These are phyloP conservation scores for Megaceryle torquata DNA, from an alignment of 2,113 vertebrate genomes.

Conservation along the genomic window DNA sequence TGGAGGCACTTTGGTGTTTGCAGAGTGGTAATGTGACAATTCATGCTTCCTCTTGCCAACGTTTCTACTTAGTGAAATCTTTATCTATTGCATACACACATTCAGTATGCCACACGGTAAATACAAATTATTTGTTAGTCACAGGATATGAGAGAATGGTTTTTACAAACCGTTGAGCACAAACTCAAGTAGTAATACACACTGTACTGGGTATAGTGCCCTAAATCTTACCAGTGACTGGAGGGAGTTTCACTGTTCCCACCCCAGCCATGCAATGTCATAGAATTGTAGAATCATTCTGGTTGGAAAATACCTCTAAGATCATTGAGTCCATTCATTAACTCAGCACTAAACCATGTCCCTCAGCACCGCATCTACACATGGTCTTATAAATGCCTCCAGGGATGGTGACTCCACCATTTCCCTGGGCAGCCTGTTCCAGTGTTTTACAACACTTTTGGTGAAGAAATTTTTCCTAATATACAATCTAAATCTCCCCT, in stretches of 20 bases:
- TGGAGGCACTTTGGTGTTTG: background rate
- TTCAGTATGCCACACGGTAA: background rate
- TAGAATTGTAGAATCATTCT: background rate
- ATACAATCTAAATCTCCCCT: background rate
- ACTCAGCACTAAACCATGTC: background rate
- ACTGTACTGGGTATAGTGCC: too few relatives aligned
- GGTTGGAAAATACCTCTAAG: background rate
- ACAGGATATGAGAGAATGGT: background rate
- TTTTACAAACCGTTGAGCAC: background rate
- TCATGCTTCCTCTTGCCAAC: background rate
- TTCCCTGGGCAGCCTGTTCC: background rate
- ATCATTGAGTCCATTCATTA: background rate
- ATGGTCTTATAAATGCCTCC: background rate
- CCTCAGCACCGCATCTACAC: background rate
- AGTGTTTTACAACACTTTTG: background rate
- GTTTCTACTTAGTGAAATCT: background rate
- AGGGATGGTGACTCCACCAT: too few relatives aligned
- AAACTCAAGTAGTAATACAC: background rate
- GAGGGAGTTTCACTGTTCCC: background rate
- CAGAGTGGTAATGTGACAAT: background rate
- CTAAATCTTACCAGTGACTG: background rate
- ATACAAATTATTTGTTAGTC: background rate
- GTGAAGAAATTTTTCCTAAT: background rate
- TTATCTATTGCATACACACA: background rate
- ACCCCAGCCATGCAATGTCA: fast-evolving